phyloP scores from a whole-genome alignment of 2,888 invertebrate species.

The Callyntrura guangdongensis region DNA sequence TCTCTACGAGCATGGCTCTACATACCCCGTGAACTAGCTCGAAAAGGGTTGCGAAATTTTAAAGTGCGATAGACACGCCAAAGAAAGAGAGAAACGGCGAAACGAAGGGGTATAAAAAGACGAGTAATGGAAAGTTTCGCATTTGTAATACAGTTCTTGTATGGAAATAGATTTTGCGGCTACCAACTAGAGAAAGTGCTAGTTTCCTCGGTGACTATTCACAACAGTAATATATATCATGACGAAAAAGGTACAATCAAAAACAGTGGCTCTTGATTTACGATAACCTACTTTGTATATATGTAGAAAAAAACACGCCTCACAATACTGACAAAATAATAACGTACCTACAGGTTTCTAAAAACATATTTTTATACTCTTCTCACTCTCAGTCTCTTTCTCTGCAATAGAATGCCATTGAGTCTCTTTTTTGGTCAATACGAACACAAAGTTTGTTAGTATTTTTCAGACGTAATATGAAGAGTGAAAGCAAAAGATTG shows the following conservation, averaged over 20 bases:
- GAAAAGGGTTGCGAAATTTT: not conserved
- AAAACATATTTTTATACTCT: not conserved
- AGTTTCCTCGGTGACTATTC: not conserved
- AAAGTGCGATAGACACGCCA: too few species aligned
- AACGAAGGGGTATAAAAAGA: not conserved
- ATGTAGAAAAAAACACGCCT: not conserved
- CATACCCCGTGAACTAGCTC: too few species aligned
- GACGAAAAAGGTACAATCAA: slow-evolving; percentile 74
- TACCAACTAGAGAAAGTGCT: slow-evolving; percentile 41
- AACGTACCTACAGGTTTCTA: not conserved
- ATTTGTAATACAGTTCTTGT: too few species aligned
- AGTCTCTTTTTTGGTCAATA: slow-evolving; percentile 66
- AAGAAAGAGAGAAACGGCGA: not conserved
- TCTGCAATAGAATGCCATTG: slow-evolving; percentile 68
- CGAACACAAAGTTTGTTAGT: slow-evolving; percentile 59
- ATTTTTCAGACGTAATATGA: slow-evolving; percentile 58
- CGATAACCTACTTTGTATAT: slow-evolving; percentile 52
- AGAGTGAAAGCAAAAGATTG: slow-evolving; percentile 33
- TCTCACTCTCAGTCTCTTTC: slow-evolving; percentile 25
- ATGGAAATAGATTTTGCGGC: not conserved
- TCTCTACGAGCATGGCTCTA: too few species aligned
- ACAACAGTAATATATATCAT: slow-evolving; percentile 23
- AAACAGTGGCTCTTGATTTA: slow-evolving; percentile 75
- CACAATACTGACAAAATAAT: slow-evolving; percentile 1
- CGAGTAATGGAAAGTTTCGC: slow-evolving; percentile 46